Evolutionary conservation across 23 tunicate genomes (phyloP).

Genomic region (Trididemnum nubilum): DNA sequence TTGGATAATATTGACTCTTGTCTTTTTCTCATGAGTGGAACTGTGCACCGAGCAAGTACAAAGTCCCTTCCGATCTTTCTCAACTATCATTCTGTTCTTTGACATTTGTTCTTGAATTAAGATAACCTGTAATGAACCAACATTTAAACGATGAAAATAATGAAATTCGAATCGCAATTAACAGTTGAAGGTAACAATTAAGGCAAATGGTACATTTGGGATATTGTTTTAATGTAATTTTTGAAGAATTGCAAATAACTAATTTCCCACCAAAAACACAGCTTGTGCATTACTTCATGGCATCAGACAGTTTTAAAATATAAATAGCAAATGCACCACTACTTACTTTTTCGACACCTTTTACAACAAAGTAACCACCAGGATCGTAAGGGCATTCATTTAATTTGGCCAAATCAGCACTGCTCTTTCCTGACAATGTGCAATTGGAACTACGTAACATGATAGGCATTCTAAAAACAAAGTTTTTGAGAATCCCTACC

Average conservation of each 20-base stretch:
- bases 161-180: too few species aligned
- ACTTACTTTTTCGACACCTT: constrained; percentile 85
- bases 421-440: constrained; percentile 64
- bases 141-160: background rate
- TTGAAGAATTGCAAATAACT: too few species aligned
- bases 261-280: background rate
- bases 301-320: too few species aligned
- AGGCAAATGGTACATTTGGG: too few species aligned
- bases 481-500: background rate
- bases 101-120: constrained; percentile 94
- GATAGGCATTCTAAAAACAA: constrained; percentile 84
- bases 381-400: constrained; percentile 99
- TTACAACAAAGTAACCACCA: constrained; percentile 95
- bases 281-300: too few species aligned
- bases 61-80: constrained; percentile 71
- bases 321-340: too few species aligned
- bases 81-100: constrained; percentile 93
- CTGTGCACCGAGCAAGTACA: constrained; percentile 79
- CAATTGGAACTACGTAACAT: constrained; percentile 92
- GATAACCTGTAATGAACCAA: constrained; percentile 60
- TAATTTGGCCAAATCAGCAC: constrained; percentile 66
- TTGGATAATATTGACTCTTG: constrained; percentile 76
- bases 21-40: constrained; percentile 86
- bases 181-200: too few species aligned
- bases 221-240: too few species aligned